Evolutionary conservation across 2,888 invertebrate species (phyloP).

Genomic region (Gerris lacustris): DNA sequence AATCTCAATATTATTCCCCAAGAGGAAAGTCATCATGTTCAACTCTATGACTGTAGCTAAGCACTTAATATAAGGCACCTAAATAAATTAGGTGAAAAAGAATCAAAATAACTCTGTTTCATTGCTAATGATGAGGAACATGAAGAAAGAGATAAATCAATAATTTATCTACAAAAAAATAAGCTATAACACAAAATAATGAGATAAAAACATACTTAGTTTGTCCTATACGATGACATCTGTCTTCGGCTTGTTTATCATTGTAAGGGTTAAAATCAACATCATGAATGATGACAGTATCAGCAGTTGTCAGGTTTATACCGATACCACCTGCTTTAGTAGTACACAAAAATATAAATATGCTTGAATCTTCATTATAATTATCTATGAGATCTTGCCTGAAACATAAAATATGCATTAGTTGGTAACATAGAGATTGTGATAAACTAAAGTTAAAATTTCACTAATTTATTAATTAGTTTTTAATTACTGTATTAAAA

Average conservation of each 20-base stretch:
- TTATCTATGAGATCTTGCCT: conserved; percentile 84
- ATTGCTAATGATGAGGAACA: background rate
- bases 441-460: too few species aligned
- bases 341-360: conserved; percentile 82
- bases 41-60: too few species aligned
- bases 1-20: too few species aligned
- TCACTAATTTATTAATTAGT: background rate
- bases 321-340: conserved; percentile 93
- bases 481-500: background rate
- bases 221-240: conserved; percentile 66
- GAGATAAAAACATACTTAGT: conserved; percentile 34
- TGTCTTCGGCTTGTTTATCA: conserved; percentile 94
- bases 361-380: conserved; percentile 62
- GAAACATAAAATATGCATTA: conserved; percentile 32
- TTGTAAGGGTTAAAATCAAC: conserved; percentile 98
- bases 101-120: too few species aligned
- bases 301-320: conserved; percentile 86
- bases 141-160: background rate
- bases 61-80: too few species aligned
- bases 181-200: too few species aligned
- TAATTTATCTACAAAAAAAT: too few species aligned
- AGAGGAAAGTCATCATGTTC: too few species aligned
- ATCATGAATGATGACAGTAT: conserved; percentile 91
- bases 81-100: too few species aligned
- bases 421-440: background rate